Evolutionary conservation across 1,140 invertebrate species (phyloP).

Genomic region (Aphelenchoides fujianensis): DNA sequence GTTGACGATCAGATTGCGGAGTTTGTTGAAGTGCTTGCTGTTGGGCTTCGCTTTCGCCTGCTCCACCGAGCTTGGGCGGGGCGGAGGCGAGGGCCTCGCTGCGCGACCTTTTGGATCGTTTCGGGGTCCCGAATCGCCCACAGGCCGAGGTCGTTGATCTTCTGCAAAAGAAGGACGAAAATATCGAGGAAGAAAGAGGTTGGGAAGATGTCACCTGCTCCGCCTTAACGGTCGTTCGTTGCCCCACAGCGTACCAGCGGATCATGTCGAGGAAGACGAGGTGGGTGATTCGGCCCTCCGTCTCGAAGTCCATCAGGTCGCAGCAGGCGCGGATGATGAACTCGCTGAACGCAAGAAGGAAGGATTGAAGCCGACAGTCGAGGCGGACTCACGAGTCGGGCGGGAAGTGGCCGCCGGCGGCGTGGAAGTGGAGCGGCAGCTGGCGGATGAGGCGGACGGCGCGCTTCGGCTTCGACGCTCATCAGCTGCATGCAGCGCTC

Average conservation of each 20-base stretch:
- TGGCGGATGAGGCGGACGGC: slow-evolving; percentile 9
- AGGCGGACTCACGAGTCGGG: slow-evolving; percentile 22
- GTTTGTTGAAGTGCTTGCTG: slow-evolving; percentile 9
- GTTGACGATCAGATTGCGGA: slow-evolving; percentile 1
- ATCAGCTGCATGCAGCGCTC: slow-evolving; percentile 7
- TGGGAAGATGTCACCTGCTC: too few species aligned
- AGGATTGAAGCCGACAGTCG: background rate
- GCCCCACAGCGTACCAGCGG: background rate
- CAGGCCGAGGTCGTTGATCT: slow-evolving; percentile 5
- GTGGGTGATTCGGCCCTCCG: slow-evolving; percentile 21
- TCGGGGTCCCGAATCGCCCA: background rate
- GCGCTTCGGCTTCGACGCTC: background rate
- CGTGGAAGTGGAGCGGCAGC: slow-evolving; percentile 17
- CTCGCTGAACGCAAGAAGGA: slow-evolving; percentile 21
- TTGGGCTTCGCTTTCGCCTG: background rate
- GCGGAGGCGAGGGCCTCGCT: background rate
- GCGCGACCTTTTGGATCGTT: background rate
- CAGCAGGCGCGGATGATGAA: slow-evolving; percentile 7
- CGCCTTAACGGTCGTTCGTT: background rate
- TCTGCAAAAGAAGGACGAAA: slow-evolving; percentile 7
- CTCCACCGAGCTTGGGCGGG: background rate
- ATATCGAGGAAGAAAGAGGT: too few species aligned
- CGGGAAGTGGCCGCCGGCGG: slow-evolving; percentile 16
- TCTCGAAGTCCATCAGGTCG: slow-evolving; percentile 21
- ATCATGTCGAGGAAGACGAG: slow-evolving; percentile 28